phyloP scores from a whole-genome alignment of 2,797 vertebrate genomes.

The Hozukius guyotensis region DNA sequence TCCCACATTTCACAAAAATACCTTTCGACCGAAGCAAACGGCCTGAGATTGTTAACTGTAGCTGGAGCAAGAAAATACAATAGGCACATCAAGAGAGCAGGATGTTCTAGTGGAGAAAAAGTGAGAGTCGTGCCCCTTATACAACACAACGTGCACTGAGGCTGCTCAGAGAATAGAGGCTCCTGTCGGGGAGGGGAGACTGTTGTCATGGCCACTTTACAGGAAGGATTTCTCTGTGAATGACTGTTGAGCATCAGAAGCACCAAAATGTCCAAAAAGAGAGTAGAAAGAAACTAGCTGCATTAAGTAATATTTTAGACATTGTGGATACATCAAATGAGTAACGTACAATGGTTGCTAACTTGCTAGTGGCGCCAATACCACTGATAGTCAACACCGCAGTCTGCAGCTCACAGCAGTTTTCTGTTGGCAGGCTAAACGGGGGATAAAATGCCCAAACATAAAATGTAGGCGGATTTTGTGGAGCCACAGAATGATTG shows the following conservation, averaged over 20 bases:
- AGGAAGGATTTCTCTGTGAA: slow-evolving; percentile 1
- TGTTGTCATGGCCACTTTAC: slow-evolving; percentile 13
- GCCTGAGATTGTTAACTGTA: slow-evolving; percentile 10
- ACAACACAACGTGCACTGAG: not conserved
- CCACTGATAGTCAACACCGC: not conserved
- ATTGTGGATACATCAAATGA: not conserved
- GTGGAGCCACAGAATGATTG: not conserved
- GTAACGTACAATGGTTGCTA: not conserved
- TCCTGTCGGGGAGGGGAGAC: not conserved
- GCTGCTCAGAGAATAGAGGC: not conserved
- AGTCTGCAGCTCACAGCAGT: not conserved
- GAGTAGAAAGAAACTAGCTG: not conserved
- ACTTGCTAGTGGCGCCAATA: not conserved
- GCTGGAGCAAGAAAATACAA: slow-evolving; percentile 21
- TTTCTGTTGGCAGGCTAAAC: not conserved
- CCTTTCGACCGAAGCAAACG: slow-evolving; percentile 8
- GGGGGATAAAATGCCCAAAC: not conserved
- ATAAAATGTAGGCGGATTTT: not conserved
- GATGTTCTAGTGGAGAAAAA: slow-evolving; percentile 8
- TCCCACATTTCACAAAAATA: slow-evolving; percentile 41
- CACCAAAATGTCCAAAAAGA: not conserved
- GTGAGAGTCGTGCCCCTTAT: slow-evolving; percentile 4
- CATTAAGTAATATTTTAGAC: not conserved
- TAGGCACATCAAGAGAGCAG: slow-evolving; percentile 21
- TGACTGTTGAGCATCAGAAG: not conserved